Evolutionary conservation across 2,888 invertebrate species (phyloP), one percentile per base, ranked within the genome.

Genomic region (Leptarthrus brevirostris): DNA sequence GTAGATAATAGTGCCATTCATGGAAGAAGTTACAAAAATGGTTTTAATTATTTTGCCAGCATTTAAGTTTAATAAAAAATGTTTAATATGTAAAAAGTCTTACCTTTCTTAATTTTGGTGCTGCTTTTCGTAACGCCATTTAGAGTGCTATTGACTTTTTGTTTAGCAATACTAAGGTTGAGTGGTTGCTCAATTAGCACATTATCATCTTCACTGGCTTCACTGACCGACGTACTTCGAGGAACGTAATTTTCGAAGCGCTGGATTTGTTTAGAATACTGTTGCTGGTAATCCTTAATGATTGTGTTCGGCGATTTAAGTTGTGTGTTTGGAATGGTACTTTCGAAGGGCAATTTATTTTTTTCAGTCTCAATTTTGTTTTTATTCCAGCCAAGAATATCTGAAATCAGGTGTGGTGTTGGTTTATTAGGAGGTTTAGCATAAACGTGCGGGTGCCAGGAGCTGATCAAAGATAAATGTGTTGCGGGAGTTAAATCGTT

Each of bases 361-460:
- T 30, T 77, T n/a, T 61, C 61, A 64, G 22, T 22, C n/a, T 73
- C 73, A 24, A 10, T 34, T 64, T 61, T 61, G 12, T 6, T 36
- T 34, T 52, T 75, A 30, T 81, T 82, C 84, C 90, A 86, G 20
- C 94, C 95, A 79, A 97, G 87, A 78, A 96, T 96, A 82, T 96
- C 93, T 77, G 93, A 92, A 81, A 97, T 96, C 47, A 91, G 90
- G 84, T 95, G 94, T 3, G 95, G 93, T 1, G 96, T 96, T 1
- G 94, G 94, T 72, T 89, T 89, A 79, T 90, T 91, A 8, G 93
- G 93, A 10, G 94, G 91, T 79, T 91, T 91, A 2, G 90, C 92
- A 83, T 96, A 96, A 20, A 95, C 93, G 83, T 96, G 96, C 36
- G 94, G 93, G 86, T 95, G 96, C 95, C 96, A 96, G 44, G 93